A percentile compares a stretch with the other conserved stretches of the same genome.
These are phyloP conservation scores for Latrodectus geometricus DNA, from an alignment of 1,140 invertebrate species.

Conservation along the genomic window DNA sequence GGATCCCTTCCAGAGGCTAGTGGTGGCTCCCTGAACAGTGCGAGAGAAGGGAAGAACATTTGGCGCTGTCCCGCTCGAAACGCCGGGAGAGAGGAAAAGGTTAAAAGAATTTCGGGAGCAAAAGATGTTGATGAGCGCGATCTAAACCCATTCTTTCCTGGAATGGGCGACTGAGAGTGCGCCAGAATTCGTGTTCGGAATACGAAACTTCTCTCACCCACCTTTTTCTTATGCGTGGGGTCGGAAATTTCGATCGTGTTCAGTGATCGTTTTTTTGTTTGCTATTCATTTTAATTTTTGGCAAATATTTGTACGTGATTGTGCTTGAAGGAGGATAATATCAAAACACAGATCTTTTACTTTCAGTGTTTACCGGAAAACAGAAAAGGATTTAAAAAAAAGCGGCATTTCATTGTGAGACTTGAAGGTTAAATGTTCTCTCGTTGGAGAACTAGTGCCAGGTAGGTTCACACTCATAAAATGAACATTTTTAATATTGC, in stretches of 20 bases:
- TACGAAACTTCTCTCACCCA: not conserved
- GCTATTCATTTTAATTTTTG: not conserved
- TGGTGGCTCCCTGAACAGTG: not conserved
- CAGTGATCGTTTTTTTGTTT: not conserved
- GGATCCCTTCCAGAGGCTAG: not conserved
- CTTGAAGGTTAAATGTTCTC: slow-evolving; percentile 54
- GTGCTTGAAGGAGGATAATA: not conserved
- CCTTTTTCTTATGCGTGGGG: not conserved
- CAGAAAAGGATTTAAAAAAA: not conserved
- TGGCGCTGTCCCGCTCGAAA: slow-evolving; percentile 5
- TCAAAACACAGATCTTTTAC: not conserved
- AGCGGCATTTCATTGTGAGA: not conserved
- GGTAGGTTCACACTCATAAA: slow-evolving; percentile 15
- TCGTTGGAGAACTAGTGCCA: slow-evolving; percentile 46
- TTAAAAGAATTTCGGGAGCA: slow-evolving; percentile 45
- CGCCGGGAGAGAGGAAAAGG: slow-evolving; percentile 17
- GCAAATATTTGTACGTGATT: not conserved
- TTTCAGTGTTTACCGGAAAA: not conserved
- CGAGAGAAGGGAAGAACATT: not conserved
- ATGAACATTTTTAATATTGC: no score
- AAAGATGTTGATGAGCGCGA: slow-evolving; percentile 42
- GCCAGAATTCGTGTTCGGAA: slow-evolving; percentile 13
- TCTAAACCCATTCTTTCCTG: slow-evolving; percentile 33
- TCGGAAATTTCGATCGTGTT: not conserved
- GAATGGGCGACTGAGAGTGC: slow-evolving; percentile 29